Conservation (phyloP, 2,113 vertebrate species). For the Australoheros scitulus region DNA sequence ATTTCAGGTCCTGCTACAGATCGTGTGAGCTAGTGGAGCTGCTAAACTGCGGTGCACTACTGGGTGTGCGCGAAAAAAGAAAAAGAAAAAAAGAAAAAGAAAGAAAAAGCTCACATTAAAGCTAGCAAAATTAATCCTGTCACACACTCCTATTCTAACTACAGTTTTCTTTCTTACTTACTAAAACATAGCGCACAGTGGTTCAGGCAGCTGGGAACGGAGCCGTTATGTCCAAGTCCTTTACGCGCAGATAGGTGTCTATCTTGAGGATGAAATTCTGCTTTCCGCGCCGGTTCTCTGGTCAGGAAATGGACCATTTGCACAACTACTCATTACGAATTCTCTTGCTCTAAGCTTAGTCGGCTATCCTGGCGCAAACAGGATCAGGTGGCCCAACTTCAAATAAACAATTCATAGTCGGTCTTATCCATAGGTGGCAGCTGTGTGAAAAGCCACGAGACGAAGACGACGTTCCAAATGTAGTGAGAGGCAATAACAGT, state of each 20-base stretch:
- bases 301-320: slow-evolving; percentile 26
- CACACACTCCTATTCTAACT: slow-evolving; percentile 40
- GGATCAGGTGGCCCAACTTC: slow-evolving; percentile 69
- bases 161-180: slow-evolving; percentile 12
- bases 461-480: slow-evolving; percentile 10
- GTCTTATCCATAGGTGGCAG: neutral
- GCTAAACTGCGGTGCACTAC: slow-evolving; percentile 16
- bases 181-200: slow-evolving; percentile 46
- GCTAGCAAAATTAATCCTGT: neutral
- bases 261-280: slow-evolving; percentile 20
- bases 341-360: slow-evolving; percentile 20
- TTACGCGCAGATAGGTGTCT: slow-evolving; percentile 38
- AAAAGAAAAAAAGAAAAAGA: neutral
- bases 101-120: slow-evolving; percentile 5
- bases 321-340: slow-evolving; percentile 58
- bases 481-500: slow-evolving; percentile 32
- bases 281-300: slow-evolving; percentile 30
- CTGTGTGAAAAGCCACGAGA: slow-evolving; percentile 2
- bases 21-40: neutral
- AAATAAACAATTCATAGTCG: slow-evolving; percentile 62
- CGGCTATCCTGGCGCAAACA: slow-evolving; percentile 38
- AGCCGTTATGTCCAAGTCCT: slow-evolving; percentile 26
- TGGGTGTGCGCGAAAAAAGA: neutral
- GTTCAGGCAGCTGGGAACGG: slow-evolving; percentile 8
- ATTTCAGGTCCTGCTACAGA: slow-evolving; percentile 16